Base-by-base conservation (phyloP, 2,113 vertebrate genomes). In the Xyliphius kryptos region DNA sequence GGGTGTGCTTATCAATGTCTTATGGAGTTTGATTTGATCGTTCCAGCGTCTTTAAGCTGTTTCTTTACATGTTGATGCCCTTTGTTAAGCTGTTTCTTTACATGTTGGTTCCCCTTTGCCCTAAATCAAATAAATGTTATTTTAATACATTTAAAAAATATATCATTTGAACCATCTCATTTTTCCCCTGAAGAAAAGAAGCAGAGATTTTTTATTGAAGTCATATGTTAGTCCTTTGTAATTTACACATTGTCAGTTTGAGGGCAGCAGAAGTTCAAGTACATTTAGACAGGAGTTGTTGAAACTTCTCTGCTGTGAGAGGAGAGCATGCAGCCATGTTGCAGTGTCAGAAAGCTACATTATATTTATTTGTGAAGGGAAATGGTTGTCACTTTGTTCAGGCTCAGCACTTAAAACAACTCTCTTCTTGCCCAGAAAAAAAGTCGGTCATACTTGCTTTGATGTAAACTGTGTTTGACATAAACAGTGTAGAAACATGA, bases 361-460 rank as follows among this genome's bases (percentile, higher is more conserved):
- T 49, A 16, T 61, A 48, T 69, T 69, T 73, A 69, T 73, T 73
- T 73, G 46, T 40, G 20, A 50, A 66, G 54, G 56, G 49, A 69
- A 73, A 52, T 37, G 20, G 38, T 49, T 73, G 66, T 65, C 62
- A 63, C 61, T 66, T 50, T 59, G 60, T 65, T 37, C 56, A 68
- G 40, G 14, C 52, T 64, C 37, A 60, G 52, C 61, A 26, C 56
- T 49, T 66, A 72, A 68, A 65, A 63, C 49, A 19, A 49, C 66
- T 64, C 46, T 22, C 37, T 40, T 46, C 49, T 49, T 1, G 26
- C 14, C 41, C 44, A 43, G 60, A 36, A n/a, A n/a, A n/a, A 21
- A 10, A 19, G 56, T 61, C 44, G 6, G 22, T 64, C 52, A 26
- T 48, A 20, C 13, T n/a, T 52, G 49, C 49, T 67, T 68, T 66